phyloP scores from a whole-genome alignment of 2,113 vertebrate species.

The Arothron firmamentum region DNA sequence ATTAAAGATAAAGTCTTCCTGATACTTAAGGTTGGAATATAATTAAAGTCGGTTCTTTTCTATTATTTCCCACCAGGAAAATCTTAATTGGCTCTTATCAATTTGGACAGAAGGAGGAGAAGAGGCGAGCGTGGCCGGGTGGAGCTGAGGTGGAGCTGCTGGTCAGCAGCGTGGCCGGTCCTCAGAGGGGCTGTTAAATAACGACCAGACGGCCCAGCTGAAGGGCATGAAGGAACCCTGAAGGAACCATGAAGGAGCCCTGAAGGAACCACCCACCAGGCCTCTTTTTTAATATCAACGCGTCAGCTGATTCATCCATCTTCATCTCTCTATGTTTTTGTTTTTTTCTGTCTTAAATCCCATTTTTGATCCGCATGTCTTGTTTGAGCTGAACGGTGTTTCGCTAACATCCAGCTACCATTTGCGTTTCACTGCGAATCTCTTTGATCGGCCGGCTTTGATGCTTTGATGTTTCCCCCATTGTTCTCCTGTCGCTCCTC shows the following conservation, averaged over 20 bases:
- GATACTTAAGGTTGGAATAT: no score
- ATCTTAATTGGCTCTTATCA: background rate
- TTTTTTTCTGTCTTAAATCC: background rate
- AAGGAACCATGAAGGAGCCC: slow-evolving; percentile 4
- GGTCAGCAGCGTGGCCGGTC: slow-evolving; percentile 10
- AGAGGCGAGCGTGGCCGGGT: no score
- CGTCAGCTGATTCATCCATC: background rate
- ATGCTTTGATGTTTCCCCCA: no score
- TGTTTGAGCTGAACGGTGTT: background rate
- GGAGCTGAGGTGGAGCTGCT: background rate
- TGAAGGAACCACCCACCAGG: no score
- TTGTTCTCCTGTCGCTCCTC: no score
- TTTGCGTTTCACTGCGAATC: no score
- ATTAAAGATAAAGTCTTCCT: no score
- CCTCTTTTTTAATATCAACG: background rate
- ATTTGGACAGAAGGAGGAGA: background rate
- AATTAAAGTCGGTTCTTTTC: no score
- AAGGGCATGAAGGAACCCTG: no score
- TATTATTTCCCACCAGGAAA: no score
- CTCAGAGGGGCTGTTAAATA: slow-evolving; percentile 49
- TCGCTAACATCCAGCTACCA: background rate
- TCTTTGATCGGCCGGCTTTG: no score
- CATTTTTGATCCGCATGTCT: no score
- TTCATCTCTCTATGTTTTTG: background rate
- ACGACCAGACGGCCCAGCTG: slow-evolving; percentile 47